Conservation (phyloP, 23 tunicate genomes). For the Clavelina lepadiformis region DNA sequence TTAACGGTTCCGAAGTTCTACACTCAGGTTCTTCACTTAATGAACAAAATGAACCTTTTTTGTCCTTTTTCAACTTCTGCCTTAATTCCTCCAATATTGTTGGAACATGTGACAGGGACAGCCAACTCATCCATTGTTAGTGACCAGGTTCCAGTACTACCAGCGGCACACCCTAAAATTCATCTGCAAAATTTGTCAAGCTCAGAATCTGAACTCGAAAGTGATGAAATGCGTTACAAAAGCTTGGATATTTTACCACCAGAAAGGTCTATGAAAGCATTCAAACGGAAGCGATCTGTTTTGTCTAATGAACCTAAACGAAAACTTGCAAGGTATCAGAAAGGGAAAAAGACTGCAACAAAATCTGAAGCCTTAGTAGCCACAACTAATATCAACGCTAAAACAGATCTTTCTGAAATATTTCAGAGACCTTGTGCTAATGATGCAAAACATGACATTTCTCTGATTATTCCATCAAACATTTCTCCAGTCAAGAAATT, state of each 20-base stretch:
- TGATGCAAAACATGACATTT: no score
- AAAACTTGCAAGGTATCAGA: conserved; percentile 2
- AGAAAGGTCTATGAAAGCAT: neutral
- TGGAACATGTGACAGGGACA: conserved; percentile 21
- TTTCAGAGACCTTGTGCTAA: no score
- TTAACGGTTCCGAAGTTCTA: conserved; percentile 75
- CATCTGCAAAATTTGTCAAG: neutral
- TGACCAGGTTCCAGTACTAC: no score
- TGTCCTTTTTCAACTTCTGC: conserved; percentile 61
- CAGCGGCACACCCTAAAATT: neutral
- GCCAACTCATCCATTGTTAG: neutral
- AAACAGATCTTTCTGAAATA: no score
- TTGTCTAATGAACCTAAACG: no score
- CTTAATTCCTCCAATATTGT: conserved; percentile 50
- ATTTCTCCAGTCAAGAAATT: no score
- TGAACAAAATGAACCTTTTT: conserved; percentile 81
- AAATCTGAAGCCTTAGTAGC: no score
- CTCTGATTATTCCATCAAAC: no score
- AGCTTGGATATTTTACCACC: conserved; percentile 23
- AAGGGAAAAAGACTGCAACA: no score
- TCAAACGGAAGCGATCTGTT: conserved; percentile 21
- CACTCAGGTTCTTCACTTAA: conserved; percentile 76
- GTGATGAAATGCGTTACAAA: conserved; percentile 14
- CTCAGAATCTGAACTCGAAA: conserved; percentile 63
- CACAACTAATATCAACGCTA: no score